Base-by-base conservation (phyloP, 2,888 invertebrate genomes). In the Lepidonotus clava region DNA sequence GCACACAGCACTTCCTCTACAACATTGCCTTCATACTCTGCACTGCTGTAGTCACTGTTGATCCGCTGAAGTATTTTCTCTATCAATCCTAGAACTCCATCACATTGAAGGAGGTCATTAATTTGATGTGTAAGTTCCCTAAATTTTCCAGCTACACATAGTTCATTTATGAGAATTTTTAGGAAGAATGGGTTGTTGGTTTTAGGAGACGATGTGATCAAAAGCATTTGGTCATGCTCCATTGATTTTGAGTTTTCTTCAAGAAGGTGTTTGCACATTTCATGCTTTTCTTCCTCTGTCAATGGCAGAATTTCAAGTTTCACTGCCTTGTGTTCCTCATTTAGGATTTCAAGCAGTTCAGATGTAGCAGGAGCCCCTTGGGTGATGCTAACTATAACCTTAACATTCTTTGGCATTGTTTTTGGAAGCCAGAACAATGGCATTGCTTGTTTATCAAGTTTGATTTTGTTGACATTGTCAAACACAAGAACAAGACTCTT, bases 351-450 rank as follows among this genome's bases (percentile, higher is more conserved):
- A 14, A 76, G 1, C 34, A 76, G 18, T 34, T 34, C 36, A 6
- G 4, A 34, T 36, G 36, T n/a, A 14, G 36, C 1, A 34, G 2
- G 21, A 5, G 21, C 40, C 18, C 76, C 76, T 1, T 40, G 24
- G 0, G 76, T 76, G 4, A 76, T 21, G 6, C 38, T 76, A 8
- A 76, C 24, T 36, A 76, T 76, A 6, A 38, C 36, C 24, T 38
- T 76, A 1, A 76, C 40, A n/a, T 76, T 76, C 6, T 21, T 36
- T 36, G 76, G 76, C 21, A 76, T 14, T 2, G 21, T 28, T n/a
- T 76, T 76, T n/a, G 76, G 76, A 28, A 76, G 76, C 76, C 76
- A 76, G 18, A 76, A 76, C 21, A 76, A 76, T 24, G 76, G 76
- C 76, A 40, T 76, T 6, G 38, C 21, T 21, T 34, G 34, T 24